These are phyloP conservation scores for Oryzias melastigma DNA, from an alignment of 2,113 vertebrate genomes.

Conservation along the genomic window DNA sequence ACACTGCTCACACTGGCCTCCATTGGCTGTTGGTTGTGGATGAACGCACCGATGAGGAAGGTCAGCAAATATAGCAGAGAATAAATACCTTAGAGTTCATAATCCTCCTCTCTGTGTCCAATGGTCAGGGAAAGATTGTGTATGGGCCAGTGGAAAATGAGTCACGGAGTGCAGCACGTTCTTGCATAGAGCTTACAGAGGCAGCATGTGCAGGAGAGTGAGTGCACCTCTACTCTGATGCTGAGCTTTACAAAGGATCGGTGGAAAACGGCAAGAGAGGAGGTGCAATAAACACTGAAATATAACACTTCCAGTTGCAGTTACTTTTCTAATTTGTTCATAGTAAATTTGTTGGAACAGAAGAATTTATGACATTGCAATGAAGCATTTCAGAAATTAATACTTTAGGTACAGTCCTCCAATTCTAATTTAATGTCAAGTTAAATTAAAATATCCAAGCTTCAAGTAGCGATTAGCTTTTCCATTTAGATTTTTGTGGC, in stretches of 20 bases:
- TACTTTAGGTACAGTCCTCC: too few species aligned
- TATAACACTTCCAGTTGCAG: too few species aligned
- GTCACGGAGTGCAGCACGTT: constrained; percentile 43
- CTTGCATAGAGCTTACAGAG: constrained; percentile 31
- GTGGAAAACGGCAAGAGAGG: too few species aligned
- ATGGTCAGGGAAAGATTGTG: constrained; percentile 47
- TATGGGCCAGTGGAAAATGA: constrained; percentile 62
- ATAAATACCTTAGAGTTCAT: constrained; percentile 43
- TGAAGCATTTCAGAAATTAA: too few species aligned
- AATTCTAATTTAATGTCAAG: too few species aligned
- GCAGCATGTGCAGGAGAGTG: constrained; percentile 24
- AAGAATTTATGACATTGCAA: too few species aligned
- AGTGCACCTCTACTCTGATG: constrained; percentile 31
- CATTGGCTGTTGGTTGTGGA: neutral
- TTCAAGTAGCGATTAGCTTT: too few species aligned
- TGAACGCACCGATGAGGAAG: neutral
- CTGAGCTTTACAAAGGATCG: constrained; percentile 27
- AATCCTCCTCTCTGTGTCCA: constrained; percentile 52
- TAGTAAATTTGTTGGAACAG: too few species aligned
- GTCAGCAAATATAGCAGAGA: constrained; percentile 20
- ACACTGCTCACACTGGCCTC: neutral
- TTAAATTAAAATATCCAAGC: too few species aligned
- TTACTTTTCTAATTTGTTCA: too few species aligned
- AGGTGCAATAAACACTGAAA: too few species aligned
- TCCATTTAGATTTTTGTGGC: too few species aligned